Conservation (phyloP, 2,888 invertebrate genomes). For the Ornithoptera alexandrae region DNA sequence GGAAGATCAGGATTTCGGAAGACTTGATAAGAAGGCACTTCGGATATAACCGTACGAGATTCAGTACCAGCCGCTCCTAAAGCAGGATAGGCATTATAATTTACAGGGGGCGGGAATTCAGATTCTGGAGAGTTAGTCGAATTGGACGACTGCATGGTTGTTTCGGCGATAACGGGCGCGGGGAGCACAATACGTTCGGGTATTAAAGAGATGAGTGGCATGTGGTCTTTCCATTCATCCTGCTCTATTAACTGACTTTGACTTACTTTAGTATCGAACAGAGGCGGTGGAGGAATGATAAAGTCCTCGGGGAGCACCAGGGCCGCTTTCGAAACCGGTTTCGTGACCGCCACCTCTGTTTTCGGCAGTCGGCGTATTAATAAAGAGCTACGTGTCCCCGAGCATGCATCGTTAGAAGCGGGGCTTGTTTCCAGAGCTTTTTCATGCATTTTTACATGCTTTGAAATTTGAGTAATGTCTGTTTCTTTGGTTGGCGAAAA, state of each 20-base stretch:
- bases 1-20: slow-evolving; percentile 56
- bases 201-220: slow-evolving; percentile 64
- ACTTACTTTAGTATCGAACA: slow-evolving; percentile 72
- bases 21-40: slow-evolving; percentile 63
- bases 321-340: slow-evolving; percentile 54
- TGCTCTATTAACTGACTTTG: slow-evolving; percentile 53
- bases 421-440: slow-evolving; percentile 43
- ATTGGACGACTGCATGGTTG: slow-evolving; percentile 70
- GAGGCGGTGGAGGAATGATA: slow-evolving; percentile 76
- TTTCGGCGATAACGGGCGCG: slow-evolving; percentile 65
- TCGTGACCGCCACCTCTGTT: slow-evolving; percentile 55
- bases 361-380: slow-evolving; percentile 63
- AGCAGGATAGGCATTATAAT: slow-evolving; percentile 67
- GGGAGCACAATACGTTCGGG: slow-evolving; percentile 67
- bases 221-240: slow-evolving; percentile 47
- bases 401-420: slow-evolving; percentile 76
- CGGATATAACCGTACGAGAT: slow-evolving; percentile 52
- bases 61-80: slow-evolving; percentile 38
- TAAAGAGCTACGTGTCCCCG: slow-evolving; percentile 59
- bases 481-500: slow-evolving; percentile 50
- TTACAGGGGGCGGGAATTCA: slow-evolving; percentile 71
- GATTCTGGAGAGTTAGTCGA: slow-evolving; percentile 66
- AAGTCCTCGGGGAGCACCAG: slow-evolving; percentile 66
- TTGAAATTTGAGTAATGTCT: slow-evolving; percentile 43
- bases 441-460: slow-evolving; percentile 61